These are phyloP conservation scores for Apotomis turbidana DNA, from an alignment of 2,888 invertebrate species.

Conservation along the genomic window DNA sequence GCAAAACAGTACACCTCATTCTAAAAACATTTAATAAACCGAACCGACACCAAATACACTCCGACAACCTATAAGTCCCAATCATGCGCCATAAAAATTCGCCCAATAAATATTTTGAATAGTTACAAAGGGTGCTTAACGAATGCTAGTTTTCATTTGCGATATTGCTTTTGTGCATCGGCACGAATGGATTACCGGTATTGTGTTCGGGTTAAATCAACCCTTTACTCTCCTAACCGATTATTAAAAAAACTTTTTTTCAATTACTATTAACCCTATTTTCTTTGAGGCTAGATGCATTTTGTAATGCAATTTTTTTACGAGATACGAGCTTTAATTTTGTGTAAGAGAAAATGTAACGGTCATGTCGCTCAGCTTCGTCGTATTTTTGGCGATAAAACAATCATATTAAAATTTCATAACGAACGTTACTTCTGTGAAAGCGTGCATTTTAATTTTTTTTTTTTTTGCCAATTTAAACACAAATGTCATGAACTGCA, in stretches of 20 bases:
- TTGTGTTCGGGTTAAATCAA: constrained; percentile 59
- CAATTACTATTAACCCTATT: neutral
- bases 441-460: constrained; percentile 19
- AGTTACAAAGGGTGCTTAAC: constrained; percentile 72
- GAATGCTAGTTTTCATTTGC: constrained; percentile 71
- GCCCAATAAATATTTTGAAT: constrained; percentile 59
- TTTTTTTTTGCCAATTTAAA: constrained; percentile 11
- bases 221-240: constrained; percentile 9
- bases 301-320: neutral
- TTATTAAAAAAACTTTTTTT: neutral
- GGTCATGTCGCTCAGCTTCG: constrained; percentile 55
- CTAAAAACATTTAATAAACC: constrained; percentile 36
- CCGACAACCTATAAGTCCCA: constrained; percentile 24
- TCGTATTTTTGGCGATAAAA: constrained; percentile 55
- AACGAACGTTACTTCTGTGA: constrained; percentile 26
- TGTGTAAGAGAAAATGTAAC: constrained; percentile 48
- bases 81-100: constrained; percentile 39
- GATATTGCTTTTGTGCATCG: constrained; percentile 77
- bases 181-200: constrained; percentile 67
- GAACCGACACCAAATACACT: constrained; percentile 33
- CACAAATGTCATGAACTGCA: neutral
- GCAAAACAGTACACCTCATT: constrained; percentile 23
- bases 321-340: constrained; percentile 12
- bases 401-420: constrained; percentile 50
- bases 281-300: neutral